A percentile compares a stretch with the other conserved stretches of the same genome.
phyloP scores from a whole-genome alignment of 1,140 invertebrate species.

The Alviniconcha marisindica region DNA sequence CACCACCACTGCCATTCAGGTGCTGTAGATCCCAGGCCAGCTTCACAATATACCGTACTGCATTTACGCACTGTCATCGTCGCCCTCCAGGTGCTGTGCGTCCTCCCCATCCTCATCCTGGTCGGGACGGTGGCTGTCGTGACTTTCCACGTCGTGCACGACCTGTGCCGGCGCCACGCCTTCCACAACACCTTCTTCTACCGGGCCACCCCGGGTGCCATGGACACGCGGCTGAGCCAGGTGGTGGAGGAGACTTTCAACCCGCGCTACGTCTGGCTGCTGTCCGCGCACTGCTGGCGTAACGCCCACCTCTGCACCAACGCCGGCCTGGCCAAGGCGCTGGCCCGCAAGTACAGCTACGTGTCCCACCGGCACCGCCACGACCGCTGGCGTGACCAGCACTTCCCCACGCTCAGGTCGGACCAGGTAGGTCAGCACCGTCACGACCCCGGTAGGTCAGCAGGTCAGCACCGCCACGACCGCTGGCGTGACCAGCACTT shows the following conservation, averaged over 20 bases:
- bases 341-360: conserved; percentile 27
- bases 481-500: conserved; percentile 18
- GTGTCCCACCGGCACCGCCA: conserved; percentile 3
- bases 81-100: neutral
- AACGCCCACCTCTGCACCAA: conserved; percentile 11
- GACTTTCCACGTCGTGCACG: conserved; percentile 3
- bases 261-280: conserved; percentile 11
- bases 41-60: no score
- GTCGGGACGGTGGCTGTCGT: neutral
- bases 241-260: neutral
- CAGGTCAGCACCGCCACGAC: neutral
- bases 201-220: neutral
- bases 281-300: conserved; percentile 19
- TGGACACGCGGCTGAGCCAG: neutral
- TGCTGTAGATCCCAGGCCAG: no score
- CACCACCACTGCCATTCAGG: no score
- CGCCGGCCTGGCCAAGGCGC: neutral
- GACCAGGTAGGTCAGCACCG: conserved; percentile 3
- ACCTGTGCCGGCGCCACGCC: neutral
- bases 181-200: conserved; percentile 11
- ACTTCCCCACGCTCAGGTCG: conserved; percentile 24
- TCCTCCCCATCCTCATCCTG: neutral
- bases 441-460: no score
- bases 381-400: conserved; percentile 16
- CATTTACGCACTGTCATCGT: no score